A percentile compares a stretch with the other conserved stretches of the same genome.
These are phyloP conservation scores for Chascanopsetta lugubris DNA, from an alignment of 2,113 vertebrate genomes.

Conservation along the genomic window DNA sequence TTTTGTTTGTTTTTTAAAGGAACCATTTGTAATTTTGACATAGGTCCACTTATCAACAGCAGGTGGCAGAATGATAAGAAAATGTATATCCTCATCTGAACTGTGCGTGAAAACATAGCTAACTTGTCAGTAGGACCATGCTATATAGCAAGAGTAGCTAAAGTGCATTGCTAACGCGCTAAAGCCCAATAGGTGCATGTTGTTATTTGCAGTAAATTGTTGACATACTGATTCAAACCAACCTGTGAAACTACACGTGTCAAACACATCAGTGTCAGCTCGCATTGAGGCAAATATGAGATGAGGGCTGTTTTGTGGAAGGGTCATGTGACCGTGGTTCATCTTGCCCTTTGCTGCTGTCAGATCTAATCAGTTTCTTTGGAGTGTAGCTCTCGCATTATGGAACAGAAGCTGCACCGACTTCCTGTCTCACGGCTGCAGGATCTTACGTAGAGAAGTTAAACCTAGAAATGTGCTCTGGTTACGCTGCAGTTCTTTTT, in stretches of 20 bases:
- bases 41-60: too few relatives aligned
- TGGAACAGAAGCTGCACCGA: too few relatives aligned
- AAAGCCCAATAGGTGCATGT: too few relatives aligned
- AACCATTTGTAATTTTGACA: not conserved
- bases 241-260: not conserved
- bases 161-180: too few relatives aligned
- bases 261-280: not conserved
- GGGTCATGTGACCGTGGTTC: not conserved
- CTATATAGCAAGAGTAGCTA: too few relatives aligned
- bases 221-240: not conserved
- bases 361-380: not conserved
- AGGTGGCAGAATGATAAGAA: too few relatives aligned
- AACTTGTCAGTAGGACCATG: too few relatives aligned
- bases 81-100: too few relatives aligned
- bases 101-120: too few relatives aligned
- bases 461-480: slow-evolving; percentile 3
- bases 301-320: not conserved
- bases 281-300: not conserved
- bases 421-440: too few relatives aligned
- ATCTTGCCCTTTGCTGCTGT: not conserved
- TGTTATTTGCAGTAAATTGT: not conserved
- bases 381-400: not conserved
- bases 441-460: too few relatives aligned
- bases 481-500: slow-evolving; percentile 6
- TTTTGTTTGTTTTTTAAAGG: not conserved